phyloP scores from a whole-genome alignment of 2,113 vertebrate genomes.

The Agapornis roseicollis region DNA sequence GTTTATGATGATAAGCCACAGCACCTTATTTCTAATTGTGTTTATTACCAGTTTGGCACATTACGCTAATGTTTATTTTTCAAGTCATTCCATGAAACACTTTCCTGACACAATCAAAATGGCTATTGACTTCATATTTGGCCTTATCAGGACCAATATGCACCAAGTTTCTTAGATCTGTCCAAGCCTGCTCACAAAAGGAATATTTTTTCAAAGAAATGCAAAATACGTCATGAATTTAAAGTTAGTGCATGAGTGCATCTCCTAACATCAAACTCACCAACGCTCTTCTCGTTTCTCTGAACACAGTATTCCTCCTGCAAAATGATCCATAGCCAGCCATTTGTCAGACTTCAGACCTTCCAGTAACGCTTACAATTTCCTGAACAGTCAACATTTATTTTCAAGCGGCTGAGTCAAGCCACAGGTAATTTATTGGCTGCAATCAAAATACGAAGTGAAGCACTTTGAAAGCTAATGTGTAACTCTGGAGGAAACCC shows the following conservation, averaged over 20 bases:
- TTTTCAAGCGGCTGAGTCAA: constrained; percentile 23
- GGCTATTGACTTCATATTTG: background rate
- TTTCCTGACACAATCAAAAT: background rate
- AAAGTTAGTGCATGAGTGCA: background rate
- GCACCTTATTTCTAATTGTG: background rate
- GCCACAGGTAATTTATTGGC: constrained; percentile 10
- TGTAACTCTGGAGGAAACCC: background rate
- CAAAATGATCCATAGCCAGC: background rate
- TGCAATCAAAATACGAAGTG: background rate
- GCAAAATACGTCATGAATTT: background rate
- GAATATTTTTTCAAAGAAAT: background rate
- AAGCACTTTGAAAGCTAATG: constrained; percentile 8
- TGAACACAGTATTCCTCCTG: background rate
- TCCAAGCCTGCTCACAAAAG: background rate
- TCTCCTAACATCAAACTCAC: background rate
- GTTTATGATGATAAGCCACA: background rate
- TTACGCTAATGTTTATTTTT: background rate
- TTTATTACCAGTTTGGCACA: background rate
- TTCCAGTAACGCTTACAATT: background rate
- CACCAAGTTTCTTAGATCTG: background rate
- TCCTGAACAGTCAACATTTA: constrained; percentile 38
- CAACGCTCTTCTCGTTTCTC: background rate
- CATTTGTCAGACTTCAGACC: constrained; percentile 4
- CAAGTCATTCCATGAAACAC: background rate
- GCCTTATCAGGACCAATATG: background rate